Percentiles rank a stretch among this genome's conserved stretches.
These are phyloP conservation scores for Elaeidobius kamerunicus DNA, from an alignment of 2,888 invertebrate species.

Conservation along the genomic window DNA sequence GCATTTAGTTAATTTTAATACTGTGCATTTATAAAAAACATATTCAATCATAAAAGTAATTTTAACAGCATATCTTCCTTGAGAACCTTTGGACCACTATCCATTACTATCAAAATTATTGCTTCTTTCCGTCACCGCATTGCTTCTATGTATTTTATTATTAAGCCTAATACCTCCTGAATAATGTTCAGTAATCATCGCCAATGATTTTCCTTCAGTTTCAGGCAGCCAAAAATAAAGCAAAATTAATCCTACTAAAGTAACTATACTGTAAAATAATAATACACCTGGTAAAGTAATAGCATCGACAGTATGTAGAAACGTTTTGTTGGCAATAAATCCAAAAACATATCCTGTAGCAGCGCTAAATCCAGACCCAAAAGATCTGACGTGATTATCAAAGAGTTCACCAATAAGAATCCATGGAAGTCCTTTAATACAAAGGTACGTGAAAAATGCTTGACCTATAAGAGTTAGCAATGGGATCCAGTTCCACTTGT, in stretches of 20 bases:
- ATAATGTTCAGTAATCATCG: constrained; percentile 67
- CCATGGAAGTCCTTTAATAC: constrained; percentile 74
- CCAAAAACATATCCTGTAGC: constrained; percentile 73
- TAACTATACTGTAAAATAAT: constrained; percentile 63
- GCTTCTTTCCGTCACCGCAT: no score
- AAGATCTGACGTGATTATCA: constrained; percentile 64
- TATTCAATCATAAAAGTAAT: no score
- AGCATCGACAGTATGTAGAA: constrained; percentile 60
- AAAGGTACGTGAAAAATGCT: constrained; percentile 67
- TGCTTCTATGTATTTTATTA: constrained; percentile 17
- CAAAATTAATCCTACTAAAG: constrained; percentile 59
- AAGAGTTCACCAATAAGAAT: constrained; percentile 74
- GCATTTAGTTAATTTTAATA: no score
- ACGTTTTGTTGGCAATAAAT: constrained; percentile 72
- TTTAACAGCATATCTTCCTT: no score
- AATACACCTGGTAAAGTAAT: constrained; percentile 70
- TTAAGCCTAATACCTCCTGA: constrained; percentile 11
- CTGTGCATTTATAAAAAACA: no score
- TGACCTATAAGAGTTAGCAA: constrained; percentile 61
- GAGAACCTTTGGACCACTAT: no score
- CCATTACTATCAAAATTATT: no score
- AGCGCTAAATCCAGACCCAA: constrained; percentile 69
- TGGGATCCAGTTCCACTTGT: constrained; percentile 69
- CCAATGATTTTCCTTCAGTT: constrained; percentile 74
- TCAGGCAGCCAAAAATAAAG: constrained; percentile 73